Evolutionary conservation across 2,113 vertebrate species (phyloP), one percentile per base, ranked within the genome.

Genomic region (Microtus pennsylvanicus): DNA sequence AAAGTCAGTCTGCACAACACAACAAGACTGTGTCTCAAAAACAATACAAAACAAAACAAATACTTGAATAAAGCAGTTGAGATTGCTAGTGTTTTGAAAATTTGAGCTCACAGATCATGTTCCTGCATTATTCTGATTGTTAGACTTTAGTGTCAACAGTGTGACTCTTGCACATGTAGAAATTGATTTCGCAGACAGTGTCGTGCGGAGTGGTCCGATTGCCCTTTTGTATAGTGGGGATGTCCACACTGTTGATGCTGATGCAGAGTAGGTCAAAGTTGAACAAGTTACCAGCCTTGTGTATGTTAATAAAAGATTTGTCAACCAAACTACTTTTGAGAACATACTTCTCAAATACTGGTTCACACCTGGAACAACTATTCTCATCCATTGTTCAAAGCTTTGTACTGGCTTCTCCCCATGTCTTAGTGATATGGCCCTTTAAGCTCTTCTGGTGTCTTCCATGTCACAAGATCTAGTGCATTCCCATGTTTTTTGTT

Each of bases 321-420:
- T 74, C 58, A 89, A 58, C 14, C 33, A 63, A 26, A 63, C 63
- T 55, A 24, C 74, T 24, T 70, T 72, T 80, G 83, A 85, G 30
- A 33, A 92, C 35, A 70, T 38, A 10, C 3, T 90, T 96, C 47
- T 95, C 30, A 91, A 93, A 52, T 95, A 42, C 35, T 52, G 42
- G 26, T 95, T 87, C 21, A 76, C 30, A 75, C 93, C 94, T 94
- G 78, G 61, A 90, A 13, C 47, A 90, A 78, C 67, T 90, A 0
- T 77, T 92, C 74, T 86, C 12, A 33, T 74, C 78, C 90, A 50
- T 67, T 89, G 22, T 89, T 96, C 8, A 95, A 55, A 92, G n/a
- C 30, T 7, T 63, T 88, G 7, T 33, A 21, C 94, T 92, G 76
- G 11, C 19, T 78, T 82, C 61, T 94, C 42, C n/a, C 69, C 9